phyloP scores from a whole-genome alignment of 2,797 vertebrate genomes.

The Okamejei kenojei region DNA sequence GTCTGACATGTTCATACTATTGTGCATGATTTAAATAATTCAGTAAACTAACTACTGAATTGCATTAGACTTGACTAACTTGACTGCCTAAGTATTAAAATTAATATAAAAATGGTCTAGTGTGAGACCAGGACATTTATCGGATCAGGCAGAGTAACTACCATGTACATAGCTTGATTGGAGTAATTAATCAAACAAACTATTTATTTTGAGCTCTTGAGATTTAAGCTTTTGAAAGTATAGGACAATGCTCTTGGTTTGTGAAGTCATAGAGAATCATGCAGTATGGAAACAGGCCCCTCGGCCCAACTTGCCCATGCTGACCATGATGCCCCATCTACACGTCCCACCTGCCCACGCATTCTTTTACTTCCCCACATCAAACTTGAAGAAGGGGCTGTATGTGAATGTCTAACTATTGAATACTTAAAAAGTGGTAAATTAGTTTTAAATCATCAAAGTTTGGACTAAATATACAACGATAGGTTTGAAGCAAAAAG shows the following conservation, averaged over 20 bases:
- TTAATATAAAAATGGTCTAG: not conserved
- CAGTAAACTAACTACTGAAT: not conserved
- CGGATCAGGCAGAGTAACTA: not conserved
- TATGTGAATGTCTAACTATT: not conserved
- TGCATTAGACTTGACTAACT: not conserved
- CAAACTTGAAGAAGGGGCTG: not conserved
- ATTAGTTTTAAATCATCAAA: not conserved
- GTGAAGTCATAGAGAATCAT: not conserved
- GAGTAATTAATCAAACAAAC: not conserved
- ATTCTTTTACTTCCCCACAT: not conserved
- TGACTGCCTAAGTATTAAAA: not conserved
- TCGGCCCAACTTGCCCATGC: too few species aligned
- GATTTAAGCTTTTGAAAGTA: not conserved
- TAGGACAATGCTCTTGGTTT: not conserved
- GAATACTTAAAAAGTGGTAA: not conserved
- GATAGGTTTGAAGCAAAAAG: not conserved
- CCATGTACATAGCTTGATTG: not conserved
- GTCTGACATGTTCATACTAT: not conserved
- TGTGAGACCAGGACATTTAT: too few species aligned
- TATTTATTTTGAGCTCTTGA: constrained; percentile 5
- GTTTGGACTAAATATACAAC: not conserved
- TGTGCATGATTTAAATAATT: not conserved
- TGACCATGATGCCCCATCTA: too few species aligned
- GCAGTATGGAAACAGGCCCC: too few species aligned
- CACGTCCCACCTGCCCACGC: too few species aligned